Evolutionary conservation across 2,113 vertebrate species (phyloP), one percentile per base, ranked within the genome.

Genomic region (Ceuthmochares aereus): DNA sequence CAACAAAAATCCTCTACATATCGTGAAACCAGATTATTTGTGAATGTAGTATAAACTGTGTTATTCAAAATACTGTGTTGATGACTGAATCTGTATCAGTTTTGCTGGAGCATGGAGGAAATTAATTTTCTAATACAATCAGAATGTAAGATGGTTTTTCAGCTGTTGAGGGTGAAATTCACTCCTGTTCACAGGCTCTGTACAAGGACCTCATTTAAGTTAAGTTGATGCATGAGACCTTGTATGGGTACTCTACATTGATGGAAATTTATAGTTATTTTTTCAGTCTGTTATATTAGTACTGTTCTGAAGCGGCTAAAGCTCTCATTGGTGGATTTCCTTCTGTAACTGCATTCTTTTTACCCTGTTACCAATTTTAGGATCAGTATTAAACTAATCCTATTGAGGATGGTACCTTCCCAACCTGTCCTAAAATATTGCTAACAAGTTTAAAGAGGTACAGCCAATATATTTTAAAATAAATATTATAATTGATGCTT

Each of bases 121-220:
- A 95, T 94, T 94, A 94, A 96, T 94, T 87, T 94, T 84, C 72
- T 73, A 85, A 95, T 92, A 79, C 27, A 92, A 92, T 95, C 87
- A 86, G 64, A 88, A 78, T 51, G 91, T 95, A 89, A 95, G 73
- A 37, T 45, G 91, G 81, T 78, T 93, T 87, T 95, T 93, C 84
- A 89, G 30, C 77, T 89, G 34, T 51, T 91, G 45, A 87, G 52
- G 42, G 51, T 73, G 58, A 95, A 88, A 94, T 90, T 77, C 80
- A 32, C 30, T 80, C 49, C 76, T 75, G 34, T 87, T 93, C 91
- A 75, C 49, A 84, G 78, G 27, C 32, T 74, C 55, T 96, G 52
- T 96, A 87, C 82, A 96, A 96, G 83, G 90, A 95, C 83, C 73
- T 85, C 8, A 11, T 72, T 93, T 85, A 74, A 90, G 60, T 90